Percentiles rank a stretch among this genome's conserved stretches.
These are phyloP conservation scores for Manduca sexta DNA, from an alignment of 1,140 invertebrate genomes.

Conservation along the genomic window DNA sequence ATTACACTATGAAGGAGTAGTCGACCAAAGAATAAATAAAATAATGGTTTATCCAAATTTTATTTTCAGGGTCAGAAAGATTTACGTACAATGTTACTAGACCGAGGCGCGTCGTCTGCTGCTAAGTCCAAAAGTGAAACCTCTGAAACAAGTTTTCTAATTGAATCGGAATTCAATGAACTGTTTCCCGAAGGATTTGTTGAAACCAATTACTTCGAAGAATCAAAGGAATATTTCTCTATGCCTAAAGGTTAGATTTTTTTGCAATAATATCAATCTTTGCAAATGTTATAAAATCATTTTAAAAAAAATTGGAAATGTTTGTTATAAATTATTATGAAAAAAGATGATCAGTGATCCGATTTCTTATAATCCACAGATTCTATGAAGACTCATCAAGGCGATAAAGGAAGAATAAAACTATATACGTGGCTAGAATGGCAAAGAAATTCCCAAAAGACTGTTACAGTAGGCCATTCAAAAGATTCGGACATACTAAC, in stretches of 20 bases:
- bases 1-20: too few relatives aligned
- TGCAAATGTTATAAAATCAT: too few relatives aligned
- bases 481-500: slow-evolving; percentile 52
- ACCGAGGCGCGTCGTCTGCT: slow-evolving; percentile 16
- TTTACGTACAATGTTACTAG: slow-evolving; percentile 38
- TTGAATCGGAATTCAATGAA: slow-evolving; percentile 40
- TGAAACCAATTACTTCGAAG: slow-evolving; percentile 15
- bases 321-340: background rate
- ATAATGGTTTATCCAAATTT: too few relatives aligned
- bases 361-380: too few relatives aligned
- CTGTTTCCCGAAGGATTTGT: slow-evolving; percentile 41
- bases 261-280: background rate
- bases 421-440: slow-evolving; percentile 61
- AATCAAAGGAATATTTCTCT: slow-evolving; percentile 34
- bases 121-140: slow-evolving; percentile 3
- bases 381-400: slow-evolving; percentile 12
- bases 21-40: too few relatives aligned
- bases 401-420: slow-evolving; percentile 21
- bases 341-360: too few relatives aligned
- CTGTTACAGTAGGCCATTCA: slow-evolving; percentile 58
- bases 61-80: slow-evolving; percentile 48
- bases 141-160: slow-evolving; percentile 13
- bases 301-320: background rate
- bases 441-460: slow-evolving; percentile 59
- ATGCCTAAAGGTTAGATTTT: slow-evolving; percentile 37